Percentiles rank a stretch among this genome's conserved stretches.
Evolutionary conservation across 23 tunicate species (phyloP).

Genomic region (Diplosoma virens): DNA sequence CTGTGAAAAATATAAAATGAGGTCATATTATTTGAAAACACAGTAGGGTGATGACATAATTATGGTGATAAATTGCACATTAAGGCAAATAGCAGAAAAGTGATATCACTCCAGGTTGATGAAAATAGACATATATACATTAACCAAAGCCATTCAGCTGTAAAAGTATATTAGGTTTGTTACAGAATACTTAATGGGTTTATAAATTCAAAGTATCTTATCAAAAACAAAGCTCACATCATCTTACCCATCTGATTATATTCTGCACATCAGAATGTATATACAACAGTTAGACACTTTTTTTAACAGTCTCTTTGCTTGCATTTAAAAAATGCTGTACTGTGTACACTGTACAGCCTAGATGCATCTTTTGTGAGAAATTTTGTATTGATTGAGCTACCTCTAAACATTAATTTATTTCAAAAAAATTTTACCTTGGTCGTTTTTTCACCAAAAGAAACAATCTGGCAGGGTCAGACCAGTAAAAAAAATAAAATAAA

Average conservation of each 20-base stretch:
- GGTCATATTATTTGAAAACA: too few species aligned
- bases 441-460: background rate
- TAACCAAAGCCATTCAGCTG: background rate
- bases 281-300: background rate
- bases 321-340: background rate
- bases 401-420: background rate
- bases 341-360: background rate
- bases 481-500: too few species aligned
- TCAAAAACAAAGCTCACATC: background rate
- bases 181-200: background rate
- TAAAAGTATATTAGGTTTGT: background rate
- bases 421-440: background rate
- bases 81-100: background rate
- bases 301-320: background rate
- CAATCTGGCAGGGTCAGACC: background rate
- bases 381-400: background rate
- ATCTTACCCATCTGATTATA: background rate
- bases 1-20: too few species aligned
- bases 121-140: background rate
- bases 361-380: background rate
- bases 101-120: background rate
- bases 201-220: background rate
- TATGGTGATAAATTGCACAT: background rate
- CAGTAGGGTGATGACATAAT: background rate
- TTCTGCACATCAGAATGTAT: background rate